Base-by-base conservation (phyloP, 2,113 vertebrate species). In the Promerops cafer region DNA sequence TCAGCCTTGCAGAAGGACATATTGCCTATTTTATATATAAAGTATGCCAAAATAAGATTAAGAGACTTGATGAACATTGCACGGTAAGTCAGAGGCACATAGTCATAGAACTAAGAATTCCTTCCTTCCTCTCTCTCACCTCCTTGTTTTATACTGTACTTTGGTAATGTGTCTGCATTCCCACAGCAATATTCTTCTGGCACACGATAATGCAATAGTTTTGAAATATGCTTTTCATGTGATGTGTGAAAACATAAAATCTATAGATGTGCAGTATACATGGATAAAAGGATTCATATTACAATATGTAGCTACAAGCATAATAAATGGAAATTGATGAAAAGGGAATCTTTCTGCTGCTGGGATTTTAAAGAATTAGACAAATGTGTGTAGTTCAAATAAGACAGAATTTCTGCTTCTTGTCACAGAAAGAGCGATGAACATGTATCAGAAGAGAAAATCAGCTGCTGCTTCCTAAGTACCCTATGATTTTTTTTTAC, bases 301-400 rank as follows among this genome's bases (percentile, higher is more conserved):
- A 72, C 90, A 52, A 13, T 86, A 16, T 40, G 83, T 83, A 94
- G 79, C 93, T 96, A 92, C 88, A 92, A 92, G 64, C 49, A 81
- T 83, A 93, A 93, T 93, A 90, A 92, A 93, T 94, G 76, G 76
- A 93, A 95, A 95, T 75, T 89, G 88, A 92, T 86, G 90, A 78
- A 97, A 93, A 95, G 80, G 86, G 90, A 90, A 87, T 92, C 65
- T 93, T 90, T 83, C 68, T 81, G 33, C 91, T 81, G 76, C 93
- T 94, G 90, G 93, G 85, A 95, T 86, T 97, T 95, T 93, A 92
- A 92, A 92, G 92, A 95, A 96, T 95, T 96, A 95, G 92, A 93
- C 87, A 96, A 96, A 96, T 92, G 85, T 90, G 74, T 6, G 3
- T 56, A 83, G 92, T 81, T 94, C 81, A 95, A 94, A 78, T 94